A percentile compares a stretch with the other conserved stretches of the same genome.
These are phyloP conservation scores for Exocentrus adspersus DNA, from an alignment of 2,888 invertebrate genomes.

Conservation along the genomic window DNA sequence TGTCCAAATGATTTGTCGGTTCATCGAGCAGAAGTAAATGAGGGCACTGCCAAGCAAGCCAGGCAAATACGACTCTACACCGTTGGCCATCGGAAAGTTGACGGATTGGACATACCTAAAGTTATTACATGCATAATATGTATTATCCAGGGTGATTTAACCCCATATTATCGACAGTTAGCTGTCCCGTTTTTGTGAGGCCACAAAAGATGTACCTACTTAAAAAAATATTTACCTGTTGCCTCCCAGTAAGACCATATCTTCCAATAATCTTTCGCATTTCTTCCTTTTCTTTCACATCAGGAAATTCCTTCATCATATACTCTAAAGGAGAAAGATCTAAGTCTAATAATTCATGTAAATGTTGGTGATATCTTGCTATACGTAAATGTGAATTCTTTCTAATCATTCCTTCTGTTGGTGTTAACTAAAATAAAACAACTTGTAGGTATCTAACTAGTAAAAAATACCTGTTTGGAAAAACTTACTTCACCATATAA, in stretches of 20 bases:
- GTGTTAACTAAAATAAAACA: constrained; percentile 74
- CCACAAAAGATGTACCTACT: too few species aligned
- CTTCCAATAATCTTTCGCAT: constrained; percentile 99
- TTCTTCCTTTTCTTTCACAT: constrained; percentile 96
- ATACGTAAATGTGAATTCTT: constrained; percentile 98
- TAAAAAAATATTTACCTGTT: constrained; percentile 73
- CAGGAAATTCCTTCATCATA: constrained; percentile 97
- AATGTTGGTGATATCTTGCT: constrained; percentile 98
- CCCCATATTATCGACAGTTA: too few species aligned
- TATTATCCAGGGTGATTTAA: too few species aligned
- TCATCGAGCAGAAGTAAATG: constrained; percentile 87
- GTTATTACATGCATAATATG: too few species aligned
- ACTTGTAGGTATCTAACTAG: background rate
- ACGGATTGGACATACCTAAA: constrained; percentile 90
- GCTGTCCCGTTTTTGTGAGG: too few species aligned
- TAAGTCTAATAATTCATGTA: constrained; percentile 95
- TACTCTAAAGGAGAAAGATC: constrained; percentile 96
- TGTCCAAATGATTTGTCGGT: constrained; percentile 96
- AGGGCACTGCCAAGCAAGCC: constrained; percentile 97
- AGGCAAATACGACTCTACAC: constrained; percentile 98
- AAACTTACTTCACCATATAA: constrained; percentile 89
- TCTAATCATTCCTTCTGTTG: constrained; percentile 95
- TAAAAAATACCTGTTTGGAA: too few species aligned
- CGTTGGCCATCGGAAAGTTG: constrained; percentile 97
- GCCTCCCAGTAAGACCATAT: constrained; percentile 96